These are phyloP conservation scores for Cyprinodon brontotheroides DNA, from an alignment of 2,113 vertebrate species.

Conservation along the genomic window DNA sequence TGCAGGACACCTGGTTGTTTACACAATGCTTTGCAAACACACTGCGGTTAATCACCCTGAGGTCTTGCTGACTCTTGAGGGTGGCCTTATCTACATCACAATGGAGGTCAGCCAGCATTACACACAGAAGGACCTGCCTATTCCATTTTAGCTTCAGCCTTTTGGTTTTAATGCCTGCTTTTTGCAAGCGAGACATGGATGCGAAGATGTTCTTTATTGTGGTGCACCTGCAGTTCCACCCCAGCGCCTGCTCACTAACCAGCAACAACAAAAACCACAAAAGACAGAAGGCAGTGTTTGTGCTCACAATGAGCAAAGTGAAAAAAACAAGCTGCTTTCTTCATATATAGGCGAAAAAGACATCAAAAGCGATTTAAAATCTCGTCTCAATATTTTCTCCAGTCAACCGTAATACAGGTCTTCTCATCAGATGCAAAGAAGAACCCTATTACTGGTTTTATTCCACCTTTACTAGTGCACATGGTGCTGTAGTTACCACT, in stretches of 20 bases:
- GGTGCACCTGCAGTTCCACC: slow-evolving; percentile 70
- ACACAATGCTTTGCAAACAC: slow-evolving; percentile 62
- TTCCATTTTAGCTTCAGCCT: slow-evolving; percentile 64
- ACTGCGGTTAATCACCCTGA: slow-evolving; percentile 73
- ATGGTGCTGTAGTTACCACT: slow-evolving; percentile 66
- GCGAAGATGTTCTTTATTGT: slow-evolving; percentile 71
- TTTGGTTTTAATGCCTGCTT: slow-evolving; percentile 55
- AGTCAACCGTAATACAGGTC: slow-evolving; percentile 61
- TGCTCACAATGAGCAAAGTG: slow-evolving; percentile 22
- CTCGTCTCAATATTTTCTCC: slow-evolving; percentile 59
- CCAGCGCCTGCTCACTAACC: slow-evolving; percentile 48
- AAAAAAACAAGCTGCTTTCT: neutral
- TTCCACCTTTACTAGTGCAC: slow-evolving; percentile 69
- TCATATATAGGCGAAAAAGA: slow-evolving; percentile 52
- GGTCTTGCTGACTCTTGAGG: no score
- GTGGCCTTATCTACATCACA: slow-evolving; percentile 73
- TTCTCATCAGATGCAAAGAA: slow-evolving; percentile 62
- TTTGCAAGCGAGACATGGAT: slow-evolving; percentile 34
- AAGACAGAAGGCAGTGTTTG: slow-evolving; percentile 34
- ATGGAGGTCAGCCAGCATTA: slow-evolving; percentile 59
- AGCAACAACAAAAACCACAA: slow-evolving; percentile 14
- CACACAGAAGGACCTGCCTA: slow-evolving; percentile 65
- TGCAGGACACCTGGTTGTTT: slow-evolving; percentile 76
- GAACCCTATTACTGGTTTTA: slow-evolving; percentile 65
- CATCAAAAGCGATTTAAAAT: slow-evolving; percentile 66